A percentile compares a stretch with the other conserved stretches of the same genome.
phyloP scores from a whole-genome alignment of 2,113 vertebrate genomes.

The Lagopus muta region DNA sequence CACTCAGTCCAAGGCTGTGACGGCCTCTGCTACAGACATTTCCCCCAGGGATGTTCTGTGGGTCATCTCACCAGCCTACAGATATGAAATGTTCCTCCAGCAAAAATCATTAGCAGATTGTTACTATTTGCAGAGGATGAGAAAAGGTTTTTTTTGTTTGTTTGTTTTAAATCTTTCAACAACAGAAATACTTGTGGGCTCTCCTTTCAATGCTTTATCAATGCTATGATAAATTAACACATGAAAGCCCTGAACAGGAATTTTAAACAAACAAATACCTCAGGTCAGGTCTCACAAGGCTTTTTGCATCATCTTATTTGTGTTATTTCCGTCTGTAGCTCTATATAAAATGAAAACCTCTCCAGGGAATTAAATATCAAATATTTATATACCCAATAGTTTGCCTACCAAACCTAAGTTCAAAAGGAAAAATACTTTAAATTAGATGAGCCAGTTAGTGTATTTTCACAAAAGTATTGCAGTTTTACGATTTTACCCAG shows the following conservation, averaged over 20 bases:
- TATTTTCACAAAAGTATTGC: neutral
- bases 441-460: neutral
- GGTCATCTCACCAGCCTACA: neutral
- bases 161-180: neutral
- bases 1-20: neutral
- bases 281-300: conserved; percentile 4
- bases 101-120: neutral
- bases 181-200: neutral
- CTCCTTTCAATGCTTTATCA: neutral
- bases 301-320: neutral
- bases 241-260: neutral
- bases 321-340: neutral
- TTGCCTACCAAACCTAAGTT: neutral
- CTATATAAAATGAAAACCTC: conserved; percentile 27
- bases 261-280: conserved; percentile 3
- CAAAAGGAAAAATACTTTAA: neutral
- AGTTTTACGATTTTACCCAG: neutral
- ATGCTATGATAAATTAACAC: neutral
- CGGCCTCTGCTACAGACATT: neutral
- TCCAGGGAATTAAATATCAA: conserved; percentile 17
- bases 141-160: neutral
- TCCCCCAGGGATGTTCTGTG: neutral
- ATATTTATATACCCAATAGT: neutral
- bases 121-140: neutral
- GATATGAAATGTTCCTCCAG: neutral